Percentiles rank a stretch among this genome's conserved stretches.
phyloP scores from a whole-genome alignment of 2,888 invertebrate genomes.

The Lamellibrachia columna region DNA sequence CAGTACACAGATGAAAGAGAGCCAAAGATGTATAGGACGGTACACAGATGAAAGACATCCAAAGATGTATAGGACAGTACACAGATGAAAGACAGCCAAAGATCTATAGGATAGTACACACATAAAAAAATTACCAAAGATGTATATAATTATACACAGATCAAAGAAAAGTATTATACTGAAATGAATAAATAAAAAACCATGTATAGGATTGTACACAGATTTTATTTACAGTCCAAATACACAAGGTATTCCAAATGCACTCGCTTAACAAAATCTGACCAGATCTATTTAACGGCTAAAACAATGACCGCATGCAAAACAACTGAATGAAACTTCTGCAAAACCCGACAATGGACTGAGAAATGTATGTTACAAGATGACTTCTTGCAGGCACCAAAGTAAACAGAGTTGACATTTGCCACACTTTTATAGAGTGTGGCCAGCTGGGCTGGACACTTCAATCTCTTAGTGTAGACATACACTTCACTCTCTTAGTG shows the following conservation, averaged over 20 bases:
- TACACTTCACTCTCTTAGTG: no score
- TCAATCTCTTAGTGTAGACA: neutral
- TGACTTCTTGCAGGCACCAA: neutral
- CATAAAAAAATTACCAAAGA: neutral
- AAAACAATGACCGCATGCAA: neutral
- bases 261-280: neutral
- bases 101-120: no score
- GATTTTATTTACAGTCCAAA: slow-evolving; percentile 5
- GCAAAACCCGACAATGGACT: neutral
- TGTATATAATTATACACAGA: neutral
- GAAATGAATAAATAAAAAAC: neutral
- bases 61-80: no score
- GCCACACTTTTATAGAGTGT: neutral
- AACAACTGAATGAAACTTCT: neutral
- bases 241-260: slow-evolving; percentile 6
- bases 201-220: neutral
- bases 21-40: no score
- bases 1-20: no score
- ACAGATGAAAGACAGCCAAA: no score
- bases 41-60: no score
- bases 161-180: neutral
- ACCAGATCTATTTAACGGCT: neutral
- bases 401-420: neutral
- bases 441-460: neutral
- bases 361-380: neutral